phyloP scores from a whole-genome alignment of 2,797 vertebrate species.

The Gymnocypris eckloni region DNA sequence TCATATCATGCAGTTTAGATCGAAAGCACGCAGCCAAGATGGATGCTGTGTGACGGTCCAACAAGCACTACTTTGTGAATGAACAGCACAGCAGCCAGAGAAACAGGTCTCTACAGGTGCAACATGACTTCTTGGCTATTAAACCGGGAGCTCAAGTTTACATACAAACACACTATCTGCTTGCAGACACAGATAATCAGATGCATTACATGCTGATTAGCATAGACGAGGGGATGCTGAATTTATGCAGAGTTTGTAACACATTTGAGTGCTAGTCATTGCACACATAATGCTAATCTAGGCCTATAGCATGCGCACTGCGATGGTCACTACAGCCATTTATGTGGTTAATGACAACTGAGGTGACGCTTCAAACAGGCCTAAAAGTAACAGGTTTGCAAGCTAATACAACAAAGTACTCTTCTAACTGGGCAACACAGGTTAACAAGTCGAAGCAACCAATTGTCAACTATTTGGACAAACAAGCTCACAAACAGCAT shows the following conservation, averaged over 20 bases:
- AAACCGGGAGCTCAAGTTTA: not conserved
- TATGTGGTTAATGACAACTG: not conserved
- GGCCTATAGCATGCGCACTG: not conserved
- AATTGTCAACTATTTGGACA: not conserved
- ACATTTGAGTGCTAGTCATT: not conserved
- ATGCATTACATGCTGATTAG: not conserved
- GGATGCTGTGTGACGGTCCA: not conserved
- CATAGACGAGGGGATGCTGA: not conserved
- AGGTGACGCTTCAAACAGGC: not conserved
- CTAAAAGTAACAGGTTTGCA: not conserved
- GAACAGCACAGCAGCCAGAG: not conserved
- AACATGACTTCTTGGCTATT: not conserved
- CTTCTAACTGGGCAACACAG: not conserved
- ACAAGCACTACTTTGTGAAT: not conserved
- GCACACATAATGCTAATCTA: not conserved
- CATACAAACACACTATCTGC: not conserved
- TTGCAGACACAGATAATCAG: not conserved
- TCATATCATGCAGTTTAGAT: not conserved
- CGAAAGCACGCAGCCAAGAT: not conserved
- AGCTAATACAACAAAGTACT: not conserved
- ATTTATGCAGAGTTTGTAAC: not conserved
- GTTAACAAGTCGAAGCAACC: not conserved
- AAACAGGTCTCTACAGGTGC: constrained; percentile 30
- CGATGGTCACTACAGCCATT: not conserved
- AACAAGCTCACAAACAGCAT: not conserved